A percentile compares a stretch with the other conserved stretches of the same genome.
Conservation (phyloP, 2,888 invertebrate species). For the Pollenia labialis region DNA sequence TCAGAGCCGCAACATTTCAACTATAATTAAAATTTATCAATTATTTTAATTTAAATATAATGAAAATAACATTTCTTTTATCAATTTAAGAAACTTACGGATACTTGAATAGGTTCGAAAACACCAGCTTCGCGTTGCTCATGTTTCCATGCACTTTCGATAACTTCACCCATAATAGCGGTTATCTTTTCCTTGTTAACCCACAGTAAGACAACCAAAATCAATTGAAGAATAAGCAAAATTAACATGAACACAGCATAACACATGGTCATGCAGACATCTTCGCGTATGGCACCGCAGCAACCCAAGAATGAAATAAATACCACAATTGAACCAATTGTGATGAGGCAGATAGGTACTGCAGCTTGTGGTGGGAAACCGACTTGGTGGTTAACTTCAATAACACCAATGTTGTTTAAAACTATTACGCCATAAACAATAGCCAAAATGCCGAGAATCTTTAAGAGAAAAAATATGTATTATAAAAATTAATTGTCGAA, state of each 20-base stretch:
- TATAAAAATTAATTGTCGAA: not conserved
- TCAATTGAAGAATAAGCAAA: constrained; percentile 90
- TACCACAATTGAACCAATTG: constrained; percentile 89
- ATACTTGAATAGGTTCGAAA: constrained; percentile 80
- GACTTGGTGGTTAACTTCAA: constrained; percentile 83
- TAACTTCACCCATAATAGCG: constrained; percentile 85
- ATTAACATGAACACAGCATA: constrained; percentile 89
- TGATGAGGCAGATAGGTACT: constrained; percentile 88
- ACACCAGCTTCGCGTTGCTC: constrained; percentile 74
- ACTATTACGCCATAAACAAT: constrained; percentile 88
- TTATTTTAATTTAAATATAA: not conserved
- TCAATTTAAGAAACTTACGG: constrained; percentile 74
- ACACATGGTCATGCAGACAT: constrained; percentile 93
- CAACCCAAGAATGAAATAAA: constrained; percentile 95
- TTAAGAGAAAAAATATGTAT: constrained; percentile 77
- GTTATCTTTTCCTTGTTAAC: constrained; percentile 86
- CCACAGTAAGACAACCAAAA: constrained; percentile 88
- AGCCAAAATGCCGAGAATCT: constrained; percentile 89
- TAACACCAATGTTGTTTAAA: constrained; percentile 86
- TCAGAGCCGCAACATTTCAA: constrained; percentile 81
- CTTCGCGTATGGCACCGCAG: constrained; percentile 95
- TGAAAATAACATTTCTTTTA: not conserved
- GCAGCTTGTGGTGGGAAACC: constrained; percentile 84
- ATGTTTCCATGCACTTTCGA: constrained; percentile 84
- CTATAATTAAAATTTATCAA: constrained; percentile 68